Evolutionary conservation across 1,140 invertebrate species (phyloP), one percentile per base, ranked within the genome.

Genomic region (Drosophila eugracilis): DNA sequence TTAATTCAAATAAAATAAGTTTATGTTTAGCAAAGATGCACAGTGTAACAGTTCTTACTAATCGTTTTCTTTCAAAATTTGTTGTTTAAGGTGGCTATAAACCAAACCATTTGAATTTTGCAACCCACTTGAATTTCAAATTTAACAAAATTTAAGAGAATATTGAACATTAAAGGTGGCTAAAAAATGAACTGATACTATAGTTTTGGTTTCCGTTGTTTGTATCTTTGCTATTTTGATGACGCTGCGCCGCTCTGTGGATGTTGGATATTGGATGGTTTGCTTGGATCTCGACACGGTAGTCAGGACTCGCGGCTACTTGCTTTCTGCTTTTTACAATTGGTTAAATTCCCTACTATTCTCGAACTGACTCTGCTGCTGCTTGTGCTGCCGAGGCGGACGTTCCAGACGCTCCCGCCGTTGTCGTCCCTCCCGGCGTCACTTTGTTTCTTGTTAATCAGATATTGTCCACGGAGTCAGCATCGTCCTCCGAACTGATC

Each of bases 401-500:
- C 44, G 44, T 59, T 22, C 55, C 45, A 17, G 58, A 24, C 19
- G 55, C 37, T 60, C 54, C 19, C 58, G 60, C 63, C 55, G 59
- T 58, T 42, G 63, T 45, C 63, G 75, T 58, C 48, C 66, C 58
- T 55, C 26, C 60, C 59, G 47, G 22, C 60, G 67, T 14, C 53
- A 62, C 28, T 60, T 80, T 60, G 55, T 89, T 89, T 78, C 59
- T 86, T 86, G 75, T 90, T 74, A 79, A 91, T 91, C 90, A 92
- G 83, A 92, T 92, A 73, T 90, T 94, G 91, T 97, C 96, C 65
- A 96, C 96, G 79, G 95, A 94, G 93, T 97, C 96, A 66, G 93
- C 95, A 92, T 97, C 96, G 91, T 97, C 96, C 90, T 96, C 96
- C 78, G 96, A 97, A 91, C 95, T 97, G 89, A 96, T 95, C 92